Evolutionary conservation across 2,888 invertebrate species (phyloP), one percentile per base, ranked within the genome.

Genomic region (Malthinus seriepunctatus): DNA sequence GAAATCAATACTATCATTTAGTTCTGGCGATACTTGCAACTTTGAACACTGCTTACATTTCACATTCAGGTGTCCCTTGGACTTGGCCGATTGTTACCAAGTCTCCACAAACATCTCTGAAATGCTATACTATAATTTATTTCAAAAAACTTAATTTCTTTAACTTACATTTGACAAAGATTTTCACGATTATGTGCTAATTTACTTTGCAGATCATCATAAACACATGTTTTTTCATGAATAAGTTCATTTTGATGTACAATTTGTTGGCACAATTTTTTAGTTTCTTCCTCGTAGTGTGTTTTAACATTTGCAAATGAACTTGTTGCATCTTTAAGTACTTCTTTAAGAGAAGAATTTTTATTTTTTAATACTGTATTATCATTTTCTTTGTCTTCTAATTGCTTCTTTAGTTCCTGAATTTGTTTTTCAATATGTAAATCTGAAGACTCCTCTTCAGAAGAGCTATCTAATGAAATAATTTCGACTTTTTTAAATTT

Each of bases 391-490:
- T 15, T 10, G n/a, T 8, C 11, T 37, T 42, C 12, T 39, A 48
- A 10, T 33, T 48, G 14, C n/a, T 1, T n/a, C 15, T 54, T 11
- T 10, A 48, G 8, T 34, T 14, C 10, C n/a, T 10, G 2, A 33
- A 8, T 33, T 54, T 32, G 0, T 10, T 48, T 10, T 4, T 48
- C n/a, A 6, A 2, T 42, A 15, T 2, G 2, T 15, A n/a, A 14
- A 42, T 9, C 9, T 14, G 14, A 8, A 47, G 6, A 32, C 31
- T 56, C 56, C 14, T 56, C 51, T 15, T 56, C 56, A 10, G 49
- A 35, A 8, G 56, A 56, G 31, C 33, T 51, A 51, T 56, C 56
- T 38, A 56, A 55, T 32, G 3, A 49, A 55, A 42, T 33, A 9
- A 9, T 46, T 51, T 32, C 14, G 45, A n/a, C 50, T 56, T 11